Percentiles rank a stretch among this genome's conserved stretches.
phyloP scores from a whole-genome alignment of 2,113 vertebrate species.

The Cyprinodon variegatus region DNA sequence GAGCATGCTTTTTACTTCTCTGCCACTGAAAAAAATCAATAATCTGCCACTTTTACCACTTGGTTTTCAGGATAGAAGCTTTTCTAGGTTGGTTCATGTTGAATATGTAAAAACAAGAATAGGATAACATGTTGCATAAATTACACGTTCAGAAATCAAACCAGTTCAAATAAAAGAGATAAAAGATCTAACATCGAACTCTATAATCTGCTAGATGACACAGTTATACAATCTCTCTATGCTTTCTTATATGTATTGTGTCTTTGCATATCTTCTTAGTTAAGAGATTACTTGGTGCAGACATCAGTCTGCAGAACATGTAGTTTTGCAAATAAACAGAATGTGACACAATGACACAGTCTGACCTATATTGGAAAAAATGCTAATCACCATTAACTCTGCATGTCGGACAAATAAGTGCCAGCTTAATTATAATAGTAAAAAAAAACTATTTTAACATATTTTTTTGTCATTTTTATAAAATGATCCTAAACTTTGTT shows the following conservation, averaged over 20 bases:
- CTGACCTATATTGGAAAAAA: neutral
- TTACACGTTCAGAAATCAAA: neutral
- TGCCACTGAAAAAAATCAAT: neutral
- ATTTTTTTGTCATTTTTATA: neutral
- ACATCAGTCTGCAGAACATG: neutral
- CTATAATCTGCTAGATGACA: too few species aligned
- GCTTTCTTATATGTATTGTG: too few species aligned
- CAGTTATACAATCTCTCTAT: too few species aligned
- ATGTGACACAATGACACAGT: neutral
- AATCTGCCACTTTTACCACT: too few species aligned
- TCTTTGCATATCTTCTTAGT: neutral
- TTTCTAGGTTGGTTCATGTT: neutral
- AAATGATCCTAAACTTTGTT: neutral
- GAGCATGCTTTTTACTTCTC: neutral
- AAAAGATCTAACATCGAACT: neutral
- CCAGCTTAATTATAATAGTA: neutral
- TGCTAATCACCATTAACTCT: neutral
- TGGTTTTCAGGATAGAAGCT: too few species aligned
- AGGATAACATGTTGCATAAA: too few species aligned
- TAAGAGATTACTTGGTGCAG: neutral
- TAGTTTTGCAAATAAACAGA: neutral
- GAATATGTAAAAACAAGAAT: neutral
- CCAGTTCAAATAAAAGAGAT: neutral
- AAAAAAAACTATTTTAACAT: neutral
- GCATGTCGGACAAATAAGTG: neutral